Evolutionary conservation across 2,797 vertebrate genomes (phyloP), one percentile per base, ranked within the genome.

Genomic region (Adelosebastes latens): DNA sequence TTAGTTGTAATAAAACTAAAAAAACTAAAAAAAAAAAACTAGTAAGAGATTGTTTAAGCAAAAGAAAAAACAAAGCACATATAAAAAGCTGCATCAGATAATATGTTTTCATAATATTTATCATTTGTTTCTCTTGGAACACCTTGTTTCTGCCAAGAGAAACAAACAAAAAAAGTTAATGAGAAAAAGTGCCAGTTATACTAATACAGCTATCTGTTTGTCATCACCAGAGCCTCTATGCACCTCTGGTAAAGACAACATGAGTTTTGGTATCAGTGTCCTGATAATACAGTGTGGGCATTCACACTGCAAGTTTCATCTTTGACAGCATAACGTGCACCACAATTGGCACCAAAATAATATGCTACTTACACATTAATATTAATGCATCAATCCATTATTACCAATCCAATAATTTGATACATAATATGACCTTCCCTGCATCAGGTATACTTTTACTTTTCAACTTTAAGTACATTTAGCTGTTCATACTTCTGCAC

Each of bases 281-380:
- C 49, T 53, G 49, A 53, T 53, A 53, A 22, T 49, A 42, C 39
- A 42, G 39, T 42, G 39, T 42, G 39, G 16, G 39, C 39, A 42
- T 16, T 42, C 39, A 42, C 27, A 29, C 39, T 42, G 39, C 39
- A 42, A 42, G 13, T 42, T 42, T 42, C 1, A 53, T 73, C 2
- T 53, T n/a, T 75, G 61, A 80, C 72, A 72, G 36, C 5, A 53
- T 31, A 46, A 29, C 4, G 6, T 87, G 55, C 82, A 87, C 84
- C 78, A 27, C 27, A 27, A 27, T 27, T 42, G 16, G 39, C 39
- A 42, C 39, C 27, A 29, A 29, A 29, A 29, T 29, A 29, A 29
- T 29, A 29, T 29, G 27, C 27, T 29, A 29, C 27, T 29, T 29
- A 29, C 27, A 29, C 27, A 29, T 29, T 29, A 29, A 29, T 29